These are phyloP conservation scores for Polydrusus pterygomalis DNA, from an alignment of 2,888 invertebrate genomes.

Conservation along the genomic window DNA sequence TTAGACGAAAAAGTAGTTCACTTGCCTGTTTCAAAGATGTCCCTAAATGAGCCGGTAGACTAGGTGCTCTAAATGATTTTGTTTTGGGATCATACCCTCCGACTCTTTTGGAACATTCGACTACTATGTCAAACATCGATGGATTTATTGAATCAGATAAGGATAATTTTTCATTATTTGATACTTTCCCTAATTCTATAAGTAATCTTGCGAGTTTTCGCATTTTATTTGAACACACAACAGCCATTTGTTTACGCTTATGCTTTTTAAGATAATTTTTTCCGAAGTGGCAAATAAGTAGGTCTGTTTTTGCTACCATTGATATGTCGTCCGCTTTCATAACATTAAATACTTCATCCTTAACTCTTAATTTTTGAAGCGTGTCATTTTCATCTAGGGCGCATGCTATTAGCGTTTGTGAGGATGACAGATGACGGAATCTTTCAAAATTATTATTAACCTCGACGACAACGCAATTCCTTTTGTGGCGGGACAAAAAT, in stretches of 20 bases:
- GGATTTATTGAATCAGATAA: constrained; percentile 48
- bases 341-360: constrained; percentile 54
- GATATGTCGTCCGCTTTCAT: constrained; percentile 59
- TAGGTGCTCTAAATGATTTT: constrained; percentile 56
- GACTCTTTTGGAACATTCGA: constrained; percentile 33
- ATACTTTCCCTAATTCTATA: constrained; percentile 53
- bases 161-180: constrained; percentile 28
- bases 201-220: constrained; percentile 55
- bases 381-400: constrained; percentile 17
- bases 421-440: constrained; percentile 34
- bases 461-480: constrained; percentile 35
- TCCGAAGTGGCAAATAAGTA: constrained; percentile 56
- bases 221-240: constrained; percentile 56
- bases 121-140: constrained; percentile 53
- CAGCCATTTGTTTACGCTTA: constrained; percentile 57
- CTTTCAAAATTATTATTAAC: constrained; percentile 15
- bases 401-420: constrained; percentile 51
- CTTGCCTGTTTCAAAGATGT: constrained; percentile 51
- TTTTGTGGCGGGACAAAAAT: constrained; percentile 48
- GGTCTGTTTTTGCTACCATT: constrained; percentile 56
- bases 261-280: constrained; percentile 55
- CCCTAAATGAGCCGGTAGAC: constrained; percentile 57
- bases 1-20: background rate
- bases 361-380: constrained; percentile 55
- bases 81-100: constrained; percentile 33